Evolutionary conservation across 1,140 invertebrate species (phyloP).

Genomic region (Drosophila bipectinata): DNA sequence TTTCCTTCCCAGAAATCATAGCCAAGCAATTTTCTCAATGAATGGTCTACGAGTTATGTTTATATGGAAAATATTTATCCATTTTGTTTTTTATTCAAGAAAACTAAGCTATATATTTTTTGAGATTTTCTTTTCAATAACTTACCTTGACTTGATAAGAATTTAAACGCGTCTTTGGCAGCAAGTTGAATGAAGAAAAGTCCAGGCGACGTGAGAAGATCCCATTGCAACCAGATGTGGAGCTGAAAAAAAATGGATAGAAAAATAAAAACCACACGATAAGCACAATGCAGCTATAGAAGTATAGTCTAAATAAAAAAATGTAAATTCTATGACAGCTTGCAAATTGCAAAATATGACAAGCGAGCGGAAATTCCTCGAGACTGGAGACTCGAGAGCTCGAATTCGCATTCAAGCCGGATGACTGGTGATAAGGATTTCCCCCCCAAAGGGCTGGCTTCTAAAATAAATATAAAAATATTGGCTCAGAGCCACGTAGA

Average conservation of each 20-base stretch:
- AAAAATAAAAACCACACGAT: conserved; percentile 30
- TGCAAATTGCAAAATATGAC: conserved; percentile 49
- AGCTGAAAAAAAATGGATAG: conserved; percentile 89
- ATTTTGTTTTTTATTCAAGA: too few relatives aligned
- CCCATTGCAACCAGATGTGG: conserved; percentile 93
- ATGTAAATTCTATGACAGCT: conserved; percentile 50
- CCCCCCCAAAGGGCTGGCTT: not conserved
- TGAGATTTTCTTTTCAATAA: conserved; percentile 28
- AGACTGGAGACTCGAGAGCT: not conserved
- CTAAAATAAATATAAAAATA: not conserved
- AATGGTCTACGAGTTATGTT: conserved; percentile 16
- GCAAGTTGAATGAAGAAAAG: conserved; percentile 96
- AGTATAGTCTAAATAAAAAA: conserved; percentile 37
- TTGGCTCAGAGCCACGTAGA: conserved; percentile 34
- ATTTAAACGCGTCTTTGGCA: conserved; percentile 97
- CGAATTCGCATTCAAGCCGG: conserved; percentile 27
- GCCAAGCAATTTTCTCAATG: conserved; percentile 58
- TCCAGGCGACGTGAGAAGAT: conserved; percentile 95
- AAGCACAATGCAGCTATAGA: conserved; percentile 18
- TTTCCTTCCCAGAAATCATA: conserved; percentile 58
- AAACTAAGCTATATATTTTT: not conserved
- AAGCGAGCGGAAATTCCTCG: conserved; percentile 38
- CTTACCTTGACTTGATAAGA: conserved; percentile 99
- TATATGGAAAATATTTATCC: not conserved
- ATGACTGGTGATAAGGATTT: conserved; percentile 38